Conservation (phyloP, 2,797 vertebrate species). For the Amniataba percoides region DNA sequence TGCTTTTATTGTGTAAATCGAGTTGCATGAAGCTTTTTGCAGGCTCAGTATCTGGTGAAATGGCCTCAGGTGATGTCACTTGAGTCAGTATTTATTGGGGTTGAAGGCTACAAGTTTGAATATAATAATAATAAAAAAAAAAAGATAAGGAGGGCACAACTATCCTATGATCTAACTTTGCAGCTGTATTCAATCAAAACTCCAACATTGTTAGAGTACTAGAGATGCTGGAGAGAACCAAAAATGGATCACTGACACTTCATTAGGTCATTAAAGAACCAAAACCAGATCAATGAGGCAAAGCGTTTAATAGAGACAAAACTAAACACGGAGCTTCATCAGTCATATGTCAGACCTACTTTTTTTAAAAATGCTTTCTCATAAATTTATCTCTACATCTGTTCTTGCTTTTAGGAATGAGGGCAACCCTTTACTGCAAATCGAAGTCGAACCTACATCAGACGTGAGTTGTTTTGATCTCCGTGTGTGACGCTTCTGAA, state of each 20-base stretch:
- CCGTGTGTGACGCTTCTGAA: not conserved
- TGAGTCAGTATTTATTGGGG: too few species aligned
- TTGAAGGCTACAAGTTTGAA: too few species aligned
- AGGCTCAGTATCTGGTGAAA: too few species aligned
- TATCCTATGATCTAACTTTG: not conserved
- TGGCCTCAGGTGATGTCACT: too few species aligned
- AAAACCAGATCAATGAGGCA: not conserved
- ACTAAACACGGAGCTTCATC: too few species aligned
- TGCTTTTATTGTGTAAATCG: too few species aligned
- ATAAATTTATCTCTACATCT: conserved; percentile 9
- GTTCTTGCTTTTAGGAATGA: conserved; percentile 84
- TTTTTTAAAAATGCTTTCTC: not conserved
- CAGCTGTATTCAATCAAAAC: not conserved
- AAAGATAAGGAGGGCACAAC: not conserved
- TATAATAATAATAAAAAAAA: too few species aligned
- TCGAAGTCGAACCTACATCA: conserved; percentile 97
- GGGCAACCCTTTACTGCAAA: conserved; percentile 96
- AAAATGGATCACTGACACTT: not conserved
- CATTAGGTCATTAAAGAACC: not conserved
- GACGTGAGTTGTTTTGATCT: conserved; percentile 88
- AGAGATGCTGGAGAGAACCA: not conserved
- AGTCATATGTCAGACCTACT: not conserved
- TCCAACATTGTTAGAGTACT: not conserved
- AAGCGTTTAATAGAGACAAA: not conserved
- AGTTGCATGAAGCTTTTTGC: too few species aligned